Conservation (phyloP, 2,888 invertebrate genomes). For the Trachelus stipa region DNA sequence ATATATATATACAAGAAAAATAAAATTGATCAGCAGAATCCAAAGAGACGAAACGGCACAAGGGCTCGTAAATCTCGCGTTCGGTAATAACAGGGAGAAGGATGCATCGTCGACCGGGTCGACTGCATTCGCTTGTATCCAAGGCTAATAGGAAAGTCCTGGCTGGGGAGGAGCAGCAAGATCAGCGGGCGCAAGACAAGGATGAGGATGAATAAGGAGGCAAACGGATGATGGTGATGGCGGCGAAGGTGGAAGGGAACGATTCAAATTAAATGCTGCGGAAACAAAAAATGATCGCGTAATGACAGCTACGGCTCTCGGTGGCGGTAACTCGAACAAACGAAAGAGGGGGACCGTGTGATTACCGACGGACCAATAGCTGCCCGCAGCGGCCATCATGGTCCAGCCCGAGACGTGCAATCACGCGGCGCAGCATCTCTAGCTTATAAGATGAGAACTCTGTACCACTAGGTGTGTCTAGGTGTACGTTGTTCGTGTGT, state of each 20-base stretch:
- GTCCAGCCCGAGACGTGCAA: constrained; percentile 65
- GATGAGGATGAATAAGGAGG: constrained; percentile 2
- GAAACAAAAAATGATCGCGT: constrained; percentile 57
- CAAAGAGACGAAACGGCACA: neutral
- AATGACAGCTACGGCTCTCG: constrained; percentile 55
- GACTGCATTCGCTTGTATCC: neutral
- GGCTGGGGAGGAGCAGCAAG: neutral
- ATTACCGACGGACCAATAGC: constrained; percentile 65
- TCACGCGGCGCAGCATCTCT: constrained; percentile 44
- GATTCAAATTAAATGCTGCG: constrained; percentile 60
- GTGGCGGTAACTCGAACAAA: constrained; percentile 44
- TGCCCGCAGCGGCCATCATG: constrained; percentile 65
- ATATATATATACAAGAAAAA: neutral
- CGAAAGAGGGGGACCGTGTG: constrained; percentile 56
- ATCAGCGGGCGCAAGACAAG: constrained; percentile 4
- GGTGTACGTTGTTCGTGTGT: neutral
- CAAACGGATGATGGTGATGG: neutral
- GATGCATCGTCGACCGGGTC: neutral
- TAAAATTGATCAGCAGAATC: neutral
- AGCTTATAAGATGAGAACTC: constrained; percentile 1
- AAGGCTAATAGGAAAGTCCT: constrained; percentile 7
- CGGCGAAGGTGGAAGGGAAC: constrained; percentile 38
- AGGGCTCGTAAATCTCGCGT: neutral
- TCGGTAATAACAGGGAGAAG: constrained; percentile 7
- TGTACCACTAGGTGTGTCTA: neutral